Conservation (phyloP, 2,888 invertebrate genomes). For the Callinectes sapidus region DNA sequence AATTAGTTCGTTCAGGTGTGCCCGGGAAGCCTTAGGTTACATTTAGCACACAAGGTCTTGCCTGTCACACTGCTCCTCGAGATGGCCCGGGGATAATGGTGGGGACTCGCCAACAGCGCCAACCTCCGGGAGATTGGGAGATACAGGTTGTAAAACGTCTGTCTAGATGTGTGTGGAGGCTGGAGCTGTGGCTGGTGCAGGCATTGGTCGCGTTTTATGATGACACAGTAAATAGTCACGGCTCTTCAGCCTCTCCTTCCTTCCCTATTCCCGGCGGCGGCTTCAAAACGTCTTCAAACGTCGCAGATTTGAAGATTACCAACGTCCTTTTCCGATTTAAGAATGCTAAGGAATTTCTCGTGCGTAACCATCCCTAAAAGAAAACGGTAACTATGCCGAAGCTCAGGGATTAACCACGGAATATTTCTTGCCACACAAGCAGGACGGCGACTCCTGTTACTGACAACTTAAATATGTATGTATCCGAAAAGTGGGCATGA, state of each 20-base stretch:
- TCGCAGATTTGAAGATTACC: constrained; percentile 43
- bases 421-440: constrained; percentile 31
- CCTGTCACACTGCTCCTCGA: constrained; percentile 30
- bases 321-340: constrained; percentile 36
- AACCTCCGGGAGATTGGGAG: constrained; percentile 24
- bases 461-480: background rate
- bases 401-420: constrained; percentile 10
- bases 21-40: background rate
- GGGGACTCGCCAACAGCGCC: constrained; percentile 39
- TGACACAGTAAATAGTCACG: constrained; percentile 44
- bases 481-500: background rate
- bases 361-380: constrained; percentile 38
- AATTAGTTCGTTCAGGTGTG: constrained; percentile 57
- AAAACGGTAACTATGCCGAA: background rate
- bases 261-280: constrained; percentile 15
- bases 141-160: constrained; percentile 51
- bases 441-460: background rate
- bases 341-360: constrained; percentile 8
- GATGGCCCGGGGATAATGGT: constrained; percentile 48
- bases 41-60: constrained; percentile 36
- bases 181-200: constrained; percentile 19
- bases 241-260: constrained; percentile 21
- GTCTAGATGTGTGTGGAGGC: background rate
- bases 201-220: constrained; percentile 49
- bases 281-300: background rate